phyloP scores from a whole-genome alignment of 2,888 invertebrate genomes.

The Pardosa pseudoannulata region DNA sequence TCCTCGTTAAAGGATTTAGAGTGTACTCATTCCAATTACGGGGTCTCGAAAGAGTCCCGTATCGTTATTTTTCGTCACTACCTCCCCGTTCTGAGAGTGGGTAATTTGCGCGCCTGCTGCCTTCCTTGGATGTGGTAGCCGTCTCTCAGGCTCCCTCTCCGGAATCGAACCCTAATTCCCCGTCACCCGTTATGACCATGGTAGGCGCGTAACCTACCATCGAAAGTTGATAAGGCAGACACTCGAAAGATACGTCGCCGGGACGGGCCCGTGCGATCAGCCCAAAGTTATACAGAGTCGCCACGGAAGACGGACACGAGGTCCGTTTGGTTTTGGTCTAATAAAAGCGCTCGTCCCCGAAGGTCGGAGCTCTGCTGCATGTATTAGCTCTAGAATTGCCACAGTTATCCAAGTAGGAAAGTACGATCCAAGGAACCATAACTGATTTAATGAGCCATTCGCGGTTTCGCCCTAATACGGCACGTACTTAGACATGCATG shows the following conservation, averaged over 20 bases:
- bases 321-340: conserved; percentile 80
- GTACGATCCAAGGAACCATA: conserved; percentile 53
- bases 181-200: conserved; percentile 85
- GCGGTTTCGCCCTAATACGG: no score
- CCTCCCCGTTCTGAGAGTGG: no score
- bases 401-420: conserved; percentile 81
- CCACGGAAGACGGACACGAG: conserved; percentile 6
- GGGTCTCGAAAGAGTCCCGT: no score
- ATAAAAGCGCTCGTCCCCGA: no score
- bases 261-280: conserved; percentile 46
- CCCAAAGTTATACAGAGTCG: conserved; percentile 56
- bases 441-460: no score
- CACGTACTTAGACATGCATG: no score
- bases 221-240: no score
- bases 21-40: no score
- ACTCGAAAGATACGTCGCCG: conserved; percentile 75
- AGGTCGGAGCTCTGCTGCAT: conserved; percentile 80
- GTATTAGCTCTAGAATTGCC: conserved; percentile 84
- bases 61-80: no score
- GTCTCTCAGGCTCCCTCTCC: conserved; percentile 83
- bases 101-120: no score
- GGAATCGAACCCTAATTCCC: conserved; percentile 85
- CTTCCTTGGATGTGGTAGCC: conserved; percentile 85
- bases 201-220: no score
- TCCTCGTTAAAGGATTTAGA: no score